Evolutionary conservation across 2,113 vertebrate genomes (phyloP).

Genomic region (Corythaeola cristata): DNA sequence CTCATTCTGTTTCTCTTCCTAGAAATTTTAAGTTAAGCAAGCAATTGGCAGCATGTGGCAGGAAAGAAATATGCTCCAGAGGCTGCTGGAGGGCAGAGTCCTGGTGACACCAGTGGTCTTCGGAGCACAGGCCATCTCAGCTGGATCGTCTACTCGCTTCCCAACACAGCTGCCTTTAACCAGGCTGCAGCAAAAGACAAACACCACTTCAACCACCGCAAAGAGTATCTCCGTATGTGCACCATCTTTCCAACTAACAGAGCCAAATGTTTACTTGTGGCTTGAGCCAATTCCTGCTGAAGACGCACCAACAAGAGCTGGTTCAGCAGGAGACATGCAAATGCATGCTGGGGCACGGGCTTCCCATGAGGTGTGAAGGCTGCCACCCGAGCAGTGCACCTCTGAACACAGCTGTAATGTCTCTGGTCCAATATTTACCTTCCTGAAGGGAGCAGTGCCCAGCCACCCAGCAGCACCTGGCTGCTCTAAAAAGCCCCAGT

Average conservation of each 20-base stretch:
- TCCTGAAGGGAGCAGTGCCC: constrained; percentile 18
- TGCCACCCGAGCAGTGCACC: not conserved
- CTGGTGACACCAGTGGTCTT: not conserved
- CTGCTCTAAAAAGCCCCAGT: not conserved
- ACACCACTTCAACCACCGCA: not conserved
- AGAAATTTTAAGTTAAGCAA: not conserved
- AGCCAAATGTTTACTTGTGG: not conserved
- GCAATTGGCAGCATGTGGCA: not conserved
- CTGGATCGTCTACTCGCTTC: not conserved
- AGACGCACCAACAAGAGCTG: not conserved
- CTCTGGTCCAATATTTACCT: constrained; percentile 61
- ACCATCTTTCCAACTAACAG: not conserved
- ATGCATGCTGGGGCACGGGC: not conserved
- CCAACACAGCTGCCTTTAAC: not conserved
- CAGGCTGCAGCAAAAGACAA: not conserved
- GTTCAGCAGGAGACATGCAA: not conserved
- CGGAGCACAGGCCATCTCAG: not conserved
- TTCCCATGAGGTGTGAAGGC: not conserved
- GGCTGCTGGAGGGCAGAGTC: not conserved
- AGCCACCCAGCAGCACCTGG: constrained; percentile 58
- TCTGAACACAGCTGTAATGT: constrained; percentile 47
- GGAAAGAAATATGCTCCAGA: not conserved
- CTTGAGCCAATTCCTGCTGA: not conserved
- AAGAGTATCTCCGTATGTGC: not conserved
- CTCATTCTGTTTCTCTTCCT: not conserved